Evolutionary conservation across 1,140 invertebrate genomes (phyloP).

Genomic region (Drosophila bocqueti): DNA sequence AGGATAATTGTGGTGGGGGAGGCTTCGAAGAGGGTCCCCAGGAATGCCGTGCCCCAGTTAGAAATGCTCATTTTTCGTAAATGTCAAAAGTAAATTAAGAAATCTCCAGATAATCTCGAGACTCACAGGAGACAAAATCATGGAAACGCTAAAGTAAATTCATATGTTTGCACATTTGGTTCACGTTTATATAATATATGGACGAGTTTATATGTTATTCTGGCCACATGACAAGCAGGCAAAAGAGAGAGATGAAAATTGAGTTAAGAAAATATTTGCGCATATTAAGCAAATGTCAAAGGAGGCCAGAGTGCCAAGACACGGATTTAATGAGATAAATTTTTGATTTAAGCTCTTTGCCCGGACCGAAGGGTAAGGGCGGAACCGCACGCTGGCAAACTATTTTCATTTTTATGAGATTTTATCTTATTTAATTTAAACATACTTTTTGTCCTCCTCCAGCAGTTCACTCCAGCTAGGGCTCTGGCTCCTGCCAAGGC

Average conservation of each 20-base stretch:
- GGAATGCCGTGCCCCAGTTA: not conserved
- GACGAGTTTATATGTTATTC: constrained; percentile 2
- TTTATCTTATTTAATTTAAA: constrained; percentile 81
- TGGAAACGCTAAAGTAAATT: constrained; percentile 9
- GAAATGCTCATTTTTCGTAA: constrained; percentile 1
- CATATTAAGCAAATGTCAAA: constrained; percentile 56
- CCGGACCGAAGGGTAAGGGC: not conserved
- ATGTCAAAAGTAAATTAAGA: constrained; percentile 39
- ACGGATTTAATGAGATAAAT: constrained; percentile 71
- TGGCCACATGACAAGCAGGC: not conserved
- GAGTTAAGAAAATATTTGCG: constrained; percentile 48
- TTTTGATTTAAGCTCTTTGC: constrained; percentile 67
- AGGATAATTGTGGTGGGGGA: not conserved
- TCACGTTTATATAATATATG: constrained; percentile 1
- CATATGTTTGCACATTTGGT: constrained; percentile 28
- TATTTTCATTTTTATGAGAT: constrained; percentile 80
- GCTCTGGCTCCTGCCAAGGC: constrained; percentile 9
- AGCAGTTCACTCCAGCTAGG: constrained; percentile 3
- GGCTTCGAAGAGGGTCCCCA: not conserved
- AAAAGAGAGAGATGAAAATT: constrained; percentile 17
- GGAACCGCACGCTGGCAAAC: constrained; percentile 55
- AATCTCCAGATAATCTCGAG: constrained; percentile 21
- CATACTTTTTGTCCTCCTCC: constrained; percentile 65
- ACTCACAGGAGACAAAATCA: constrained; percentile 9
- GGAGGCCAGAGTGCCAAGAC: constrained; percentile 11